Base-by-base conservation (phyloP, 2,888 invertebrate genomes). In the Pachliopta kotzebuea region DNA sequence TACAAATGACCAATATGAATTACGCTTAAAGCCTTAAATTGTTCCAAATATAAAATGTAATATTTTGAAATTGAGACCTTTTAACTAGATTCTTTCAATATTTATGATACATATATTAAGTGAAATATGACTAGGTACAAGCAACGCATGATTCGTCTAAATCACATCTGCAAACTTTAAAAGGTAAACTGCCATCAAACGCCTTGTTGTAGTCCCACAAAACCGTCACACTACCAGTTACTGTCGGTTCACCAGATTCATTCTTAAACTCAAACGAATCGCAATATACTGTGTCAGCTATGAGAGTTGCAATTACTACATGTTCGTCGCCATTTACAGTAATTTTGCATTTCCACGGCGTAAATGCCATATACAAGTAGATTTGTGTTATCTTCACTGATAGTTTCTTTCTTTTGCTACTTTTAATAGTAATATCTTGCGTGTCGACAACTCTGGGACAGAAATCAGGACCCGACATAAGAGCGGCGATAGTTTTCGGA, bases 311-410 rank as follows among this genome's bases (percentile, higher is more conserved):
- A 21, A 75, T 76, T 50, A 81, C 75, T 21, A 76, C 71, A 17
- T 68, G 72, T 59, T 78, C 76, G 55, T 70, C 71, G 23, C 73
- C 78, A 55, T 77, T 76, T 49, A 84, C 65, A 62, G 67, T 63
- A 55, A 76, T 69, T 72, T 76, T 81, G 70, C 86, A 88, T 73
- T 84, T 86, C 85, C 88, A 88, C 14, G 83, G 79, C n/a, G 86
- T 86, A 58, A 85, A 88, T 2, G 84, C 84, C 88, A 88, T 88
- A 62, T 86, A 86, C 56, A 86, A 72, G 71, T 88, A 83, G 72
- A 88, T 82, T 73, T 88, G 87, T 24, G 86, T 85, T 70, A 88
- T 78, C 76, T 83, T 86, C 66, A 86, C 80, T 61, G 70, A 72
- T 56, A 86, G 71, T 26, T 72, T 72, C 60, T 80, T 73, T 63